Evolutionary conservation across 2,888 invertebrate genomes (phyloP), one percentile per base, ranked within the genome.

Genomic region (Caenorhabditis macrosperma): DNA sequence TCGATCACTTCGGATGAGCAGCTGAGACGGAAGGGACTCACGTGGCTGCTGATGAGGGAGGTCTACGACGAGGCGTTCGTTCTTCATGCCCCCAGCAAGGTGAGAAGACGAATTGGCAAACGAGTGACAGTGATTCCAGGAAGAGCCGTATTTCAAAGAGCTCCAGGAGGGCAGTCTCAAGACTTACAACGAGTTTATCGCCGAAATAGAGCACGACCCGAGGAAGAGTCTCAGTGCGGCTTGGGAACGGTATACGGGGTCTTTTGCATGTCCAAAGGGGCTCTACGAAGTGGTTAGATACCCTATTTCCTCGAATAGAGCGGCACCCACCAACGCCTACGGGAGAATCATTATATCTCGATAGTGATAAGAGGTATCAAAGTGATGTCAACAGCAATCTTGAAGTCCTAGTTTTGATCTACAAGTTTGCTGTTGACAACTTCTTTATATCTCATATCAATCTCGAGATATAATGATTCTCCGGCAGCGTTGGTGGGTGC

Each of bases 11-110:
- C 61, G 0, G 81, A 84, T 61, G 81, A 77, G 55, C 78, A 78
- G 3, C 66, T 84, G 63, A 69, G 77, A 28, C 48, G 83, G 26
- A 83, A 84, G 91, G 92, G 91, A 61, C 84, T 92, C 20, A 89
- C 90, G 17, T 91, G 91, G 84, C 85, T 92, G 77, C 81, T 91
- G 44, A 89, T 91, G 88, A 90, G 91, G 66, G 85, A 87, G 4
- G 89, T 90, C 2, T 92, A 91, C 85, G 69, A 83, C 5, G 91
- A 91, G 50, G 85, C 90, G 0, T 91, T 91, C 66, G 87, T 91
- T 10, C 85, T 92, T 2, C 92, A 92, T 75, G 91, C 92, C 22
- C 90, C 91, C 6, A 80, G 80, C 38, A 81, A 77, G 57, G 79
- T 79, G 33, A 50, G 41, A 12, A 35, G 9, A 9, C 5, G 33